These are phyloP conservation scores for Peromyscus aztecus DNA, from an alignment of 2,797 vertebrate species.

Conservation along the genomic window DNA sequence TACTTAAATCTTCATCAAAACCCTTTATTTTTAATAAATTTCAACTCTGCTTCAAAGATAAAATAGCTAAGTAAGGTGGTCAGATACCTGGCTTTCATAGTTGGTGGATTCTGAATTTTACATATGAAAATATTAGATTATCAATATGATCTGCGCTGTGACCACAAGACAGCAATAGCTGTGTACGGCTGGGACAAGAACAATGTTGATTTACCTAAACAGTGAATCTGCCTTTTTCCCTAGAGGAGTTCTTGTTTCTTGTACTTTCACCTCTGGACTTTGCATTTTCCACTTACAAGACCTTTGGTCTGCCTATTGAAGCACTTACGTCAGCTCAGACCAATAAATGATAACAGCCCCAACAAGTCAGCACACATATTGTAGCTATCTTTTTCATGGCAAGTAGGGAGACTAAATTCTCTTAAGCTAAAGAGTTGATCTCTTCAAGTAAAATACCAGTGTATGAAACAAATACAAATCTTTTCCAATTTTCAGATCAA, in stretches of 20 bases:
- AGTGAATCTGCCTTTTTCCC: neutral
- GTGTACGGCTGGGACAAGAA: neutral
- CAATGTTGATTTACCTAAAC: conserved; percentile 32
- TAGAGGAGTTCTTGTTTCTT: conserved; percentile 4
- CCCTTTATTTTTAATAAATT: neutral
- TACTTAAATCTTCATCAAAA: neutral
- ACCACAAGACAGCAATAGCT: neutral
- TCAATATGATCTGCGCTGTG: neutral
- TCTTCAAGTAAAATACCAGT: conserved; percentile 44
- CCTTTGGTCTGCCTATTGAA: neutral
- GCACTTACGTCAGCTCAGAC: neutral
- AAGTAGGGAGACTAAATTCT: conserved; percentile 16
- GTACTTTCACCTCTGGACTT: conserved; percentile 16
- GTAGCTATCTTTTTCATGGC: neutral
- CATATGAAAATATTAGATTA: conserved; percentile 6
- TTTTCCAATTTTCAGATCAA: conserved; percentile 50
- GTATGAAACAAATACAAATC: neutral
- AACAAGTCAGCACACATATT: neutral
- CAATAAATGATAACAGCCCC: neutral
- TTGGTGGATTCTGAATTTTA: conserved; percentile 44
- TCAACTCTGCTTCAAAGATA: neutral
- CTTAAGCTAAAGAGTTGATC: conserved; percentile 35
- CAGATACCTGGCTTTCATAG: conserved; percentile 1
- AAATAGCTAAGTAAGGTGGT: neutral
- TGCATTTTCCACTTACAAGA: conserved; percentile 14